Percentiles rank a stretch among this genome's conserved stretches.
Evolutionary conservation across 2,113 vertebrate species (phyloP).

Genomic region (Mesembrinibis cayennensis): DNA sequence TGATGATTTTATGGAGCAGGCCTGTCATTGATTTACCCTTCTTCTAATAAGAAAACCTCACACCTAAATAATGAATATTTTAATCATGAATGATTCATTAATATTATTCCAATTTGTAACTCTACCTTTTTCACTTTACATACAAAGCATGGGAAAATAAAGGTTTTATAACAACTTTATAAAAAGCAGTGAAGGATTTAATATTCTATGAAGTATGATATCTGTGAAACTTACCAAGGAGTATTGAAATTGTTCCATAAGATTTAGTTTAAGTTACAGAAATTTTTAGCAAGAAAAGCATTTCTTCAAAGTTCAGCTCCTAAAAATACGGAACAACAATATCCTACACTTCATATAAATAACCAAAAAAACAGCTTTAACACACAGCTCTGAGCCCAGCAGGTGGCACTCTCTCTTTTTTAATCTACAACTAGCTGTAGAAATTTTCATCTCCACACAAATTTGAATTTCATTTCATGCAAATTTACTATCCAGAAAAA

Average conservation of each 20-base stretch:
- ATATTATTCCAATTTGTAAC: not conserved
- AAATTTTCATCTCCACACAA: not conserved
- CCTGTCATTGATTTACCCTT: not conserved
- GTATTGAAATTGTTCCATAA: not conserved
- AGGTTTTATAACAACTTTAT: not conserved
- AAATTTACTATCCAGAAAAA: slow-evolving; percentile 6
- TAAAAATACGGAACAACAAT: not conserved
- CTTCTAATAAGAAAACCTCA: not conserved
- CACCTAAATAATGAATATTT: not conserved
- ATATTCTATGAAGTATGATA: not conserved
- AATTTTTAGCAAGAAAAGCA: not conserved
- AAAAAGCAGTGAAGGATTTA: not conserved
- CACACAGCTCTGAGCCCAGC: not conserved
- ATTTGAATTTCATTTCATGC: not conserved
- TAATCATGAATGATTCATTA: not conserved
- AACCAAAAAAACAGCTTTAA: not conserved
- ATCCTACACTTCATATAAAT: not conserved
- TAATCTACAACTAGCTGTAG: not conserved
- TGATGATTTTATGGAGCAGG: not conserved
- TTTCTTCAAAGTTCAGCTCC: not conserved
- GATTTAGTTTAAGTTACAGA: not conserved
- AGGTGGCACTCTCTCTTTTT: slow-evolving; percentile 10
- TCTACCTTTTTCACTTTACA: not conserved
- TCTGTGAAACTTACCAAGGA: not conserved
- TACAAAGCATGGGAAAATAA: not conserved